Evolutionary conservation across 2,888 invertebrate species (phyloP).

Genomic region (Entomobrya multifasciata): DNA sequence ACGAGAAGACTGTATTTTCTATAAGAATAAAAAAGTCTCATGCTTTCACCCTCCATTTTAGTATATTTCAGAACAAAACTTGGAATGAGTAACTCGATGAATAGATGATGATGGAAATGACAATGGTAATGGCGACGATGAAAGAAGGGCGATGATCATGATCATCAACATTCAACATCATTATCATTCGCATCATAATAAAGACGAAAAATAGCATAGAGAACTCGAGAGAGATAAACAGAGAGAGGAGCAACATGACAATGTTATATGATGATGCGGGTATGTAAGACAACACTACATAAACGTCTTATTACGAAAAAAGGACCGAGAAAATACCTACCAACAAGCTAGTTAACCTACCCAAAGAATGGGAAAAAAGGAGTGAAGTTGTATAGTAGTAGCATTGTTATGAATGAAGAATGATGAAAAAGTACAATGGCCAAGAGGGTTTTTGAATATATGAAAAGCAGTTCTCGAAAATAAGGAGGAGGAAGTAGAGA

Average conservation of each 20-base stretch:
- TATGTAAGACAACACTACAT: slow-evolving; percentile 28
- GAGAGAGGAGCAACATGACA: slow-evolving; percentile 34
- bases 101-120: slow-evolving; percentile 43
- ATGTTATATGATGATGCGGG: slow-evolving; percentile 51
- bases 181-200: slow-evolving; percentile 18
- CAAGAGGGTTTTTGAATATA: slow-evolving; percentile 63
- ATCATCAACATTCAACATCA: slow-evolving; percentile 44
- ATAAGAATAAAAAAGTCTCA: slow-evolving; percentile 1
- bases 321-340: slow-evolving; percentile 30
- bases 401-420: slow-evolving; percentile 51
- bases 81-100: slow-evolving; percentile 48
- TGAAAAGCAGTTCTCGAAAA: slow-evolving; percentile 24
- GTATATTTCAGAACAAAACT: slow-evolving; percentile 28
- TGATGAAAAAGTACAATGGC: slow-evolving; percentile 61
- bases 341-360: slow-evolving; percentile 22
- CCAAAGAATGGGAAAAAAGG: slow-evolving; percentile 21
- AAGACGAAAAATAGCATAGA: slow-evolving; percentile 18
- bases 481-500: slow-evolving; percentile 9
- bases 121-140: slow-evolving; percentile 58
- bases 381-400: slow-evolving; percentile 12
- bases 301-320: slow-evolving; percentile 52
- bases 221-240: too few species aligned
- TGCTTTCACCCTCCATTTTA: slow-evolving; percentile 39
- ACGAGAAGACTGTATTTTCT: not conserved
- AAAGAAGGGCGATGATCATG: slow-evolving; percentile 51